These are phyloP conservation scores for Heliconius himera DNA, from an alignment of 1,140 invertebrate genomes.

Conservation along the genomic window DNA sequence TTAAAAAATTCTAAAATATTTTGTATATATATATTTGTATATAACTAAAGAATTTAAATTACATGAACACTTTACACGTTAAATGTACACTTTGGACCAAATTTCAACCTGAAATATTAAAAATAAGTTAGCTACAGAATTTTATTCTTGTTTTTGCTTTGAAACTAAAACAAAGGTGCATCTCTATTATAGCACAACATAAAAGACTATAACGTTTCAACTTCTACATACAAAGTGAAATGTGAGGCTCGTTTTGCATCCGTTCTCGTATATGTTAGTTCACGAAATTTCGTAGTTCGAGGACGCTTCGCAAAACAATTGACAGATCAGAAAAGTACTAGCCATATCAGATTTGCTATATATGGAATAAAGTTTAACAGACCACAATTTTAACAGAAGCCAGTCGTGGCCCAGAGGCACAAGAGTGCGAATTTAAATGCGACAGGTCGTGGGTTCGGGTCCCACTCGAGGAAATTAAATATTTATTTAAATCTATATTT, in stretches of 20 bases:
- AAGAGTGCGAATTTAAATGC: no score
- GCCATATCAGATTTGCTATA: not conserved
- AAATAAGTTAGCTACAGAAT: not conserved
- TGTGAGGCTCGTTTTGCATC: not conserved
- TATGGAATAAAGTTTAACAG: not conserved
- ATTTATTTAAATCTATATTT: no score
- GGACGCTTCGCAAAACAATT: slow-evolving; percentile 2
- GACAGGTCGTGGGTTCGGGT: no score
- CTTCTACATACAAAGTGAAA: slow-evolving; percentile 2
- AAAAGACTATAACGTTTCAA: slow-evolving; percentile 6
- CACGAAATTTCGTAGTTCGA: slow-evolving; percentile 4
- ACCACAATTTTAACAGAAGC: not conserved
- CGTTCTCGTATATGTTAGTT: not conserved
- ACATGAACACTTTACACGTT: no score
- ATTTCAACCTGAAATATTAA: not conserved
- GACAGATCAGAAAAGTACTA: not conserved
- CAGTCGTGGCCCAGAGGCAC: no score
- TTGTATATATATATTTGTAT: no score
- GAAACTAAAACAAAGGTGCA: not conserved
- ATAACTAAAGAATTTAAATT: no score
- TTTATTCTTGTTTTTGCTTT: not conserved
- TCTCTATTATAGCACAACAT: not conserved
- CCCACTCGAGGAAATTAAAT: no score
- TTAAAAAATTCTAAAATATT: no score
- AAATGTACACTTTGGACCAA: no score